Evolutionary conservation across 2,797 vertebrate species (phyloP), one percentile per base, ranked within the genome.

Genomic region (Chloroceryle inda): DNA sequence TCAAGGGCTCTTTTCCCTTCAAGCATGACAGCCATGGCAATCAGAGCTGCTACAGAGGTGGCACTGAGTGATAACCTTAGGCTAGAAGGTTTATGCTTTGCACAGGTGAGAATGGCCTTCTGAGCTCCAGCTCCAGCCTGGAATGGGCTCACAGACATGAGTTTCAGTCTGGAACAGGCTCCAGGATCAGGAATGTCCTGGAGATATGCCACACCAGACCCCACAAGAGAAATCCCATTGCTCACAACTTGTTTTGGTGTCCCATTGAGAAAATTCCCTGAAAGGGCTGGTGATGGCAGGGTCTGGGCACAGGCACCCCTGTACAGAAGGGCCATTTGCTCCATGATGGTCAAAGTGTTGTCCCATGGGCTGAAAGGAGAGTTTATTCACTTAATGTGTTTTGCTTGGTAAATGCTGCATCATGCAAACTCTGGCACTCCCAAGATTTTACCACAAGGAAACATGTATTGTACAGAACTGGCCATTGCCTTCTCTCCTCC

Each of bases 1-100:
- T 92, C 89, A 89, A 93, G 86, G 82, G 92, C 77, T 80, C 88
- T 79, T 82, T 80, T 89, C 3, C 35, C 50, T 86, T 58, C 88
- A 64, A 76, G 86, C 75, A 37, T 61, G 84, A 89, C 88, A 94
- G 2, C 47, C 73, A 44, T 7, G 31, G 71, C 68, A 66, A 59
- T 64, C 53, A 79, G 89, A 82, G 73, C 44, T 85, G 72, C 71
- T 72, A 56, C 2, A 52, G 37, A 87, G 80, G 67, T 2, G 0
- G 47, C 21, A 5, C 31, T 27, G 73, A 76, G 31, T 15, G 82
- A 77, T 47, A 81, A 78, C 74, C 63, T 84, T 18, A 31, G 79
- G 74, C 50, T 6, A 86, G 66, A 68, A 21, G 67, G 84, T 61
- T 83, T 72, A 61, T 69, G 77, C 61, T 72, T 15, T 0, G 0